Evolutionary conservation across 35 echinoderm and acorn worm species (phyloP), one percentile per base, ranked within the genome.

Genomic region (Holothuria glaberrima): DNA sequence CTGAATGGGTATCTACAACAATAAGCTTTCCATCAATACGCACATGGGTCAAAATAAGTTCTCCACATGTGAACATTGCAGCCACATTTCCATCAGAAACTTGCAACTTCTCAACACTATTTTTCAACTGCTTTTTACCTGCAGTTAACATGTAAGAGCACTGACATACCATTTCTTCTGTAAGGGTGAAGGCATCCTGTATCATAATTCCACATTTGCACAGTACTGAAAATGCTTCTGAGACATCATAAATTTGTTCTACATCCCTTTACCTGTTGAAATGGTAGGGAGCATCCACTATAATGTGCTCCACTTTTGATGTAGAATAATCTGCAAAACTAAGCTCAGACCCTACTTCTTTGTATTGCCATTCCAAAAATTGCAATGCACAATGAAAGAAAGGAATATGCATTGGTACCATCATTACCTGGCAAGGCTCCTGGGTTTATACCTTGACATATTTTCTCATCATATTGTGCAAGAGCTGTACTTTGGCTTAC

Each of bases 1-100:
- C 28, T 71, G 68, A 26, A 71, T 71, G 68, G 32, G 68, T 71
- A 71, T 71, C 68, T n/a, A 71, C 29, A 30, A 71, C 68, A 71
- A 71, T 71, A 4, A 71, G 9, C 26, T 71, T 71, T 71, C 68
- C 68, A 28, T 71, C 28, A 12, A 71, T 71, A 30, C 29, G 28
- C 26, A 71, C 29, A 27, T 27, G 20, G 3, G 68, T 71, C 5
- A 71, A 13, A 30, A 71, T 71, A 2, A 71, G 68, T 71, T 71
- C 25, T 24, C 28, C 21, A 71, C 68, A 71, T 28, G 68, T 71
- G 32, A 27, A 71, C 26, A 71, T 27, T 5, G 68, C 29, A 30
- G 68, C 68, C 20, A 26, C 29, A 26, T 71, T 30, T 30, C 29
- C 21, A n/a, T 2, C 32, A 71, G 28, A 21, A n/a, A 6, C 7